phyloP scores from a whole-genome alignment of 2,113 vertebrate genomes.

The Oenanthe oenanthe region DNA sequence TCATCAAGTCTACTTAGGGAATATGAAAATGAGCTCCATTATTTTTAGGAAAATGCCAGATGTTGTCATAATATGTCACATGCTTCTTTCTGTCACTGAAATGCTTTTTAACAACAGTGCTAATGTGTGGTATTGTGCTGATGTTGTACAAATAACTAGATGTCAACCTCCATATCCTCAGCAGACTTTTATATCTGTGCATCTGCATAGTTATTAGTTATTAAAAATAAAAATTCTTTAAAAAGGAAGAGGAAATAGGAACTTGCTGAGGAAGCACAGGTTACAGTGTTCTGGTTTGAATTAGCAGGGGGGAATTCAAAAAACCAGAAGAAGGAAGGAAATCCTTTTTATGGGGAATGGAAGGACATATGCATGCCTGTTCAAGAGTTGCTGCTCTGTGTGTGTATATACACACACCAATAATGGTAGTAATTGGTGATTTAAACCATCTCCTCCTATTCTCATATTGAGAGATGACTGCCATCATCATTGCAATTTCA shows the following conservation, averaged over 20 bases:
- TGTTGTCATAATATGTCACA: slow-evolving; percentile 25
- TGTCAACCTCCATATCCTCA: slow-evolving; percentile 27
- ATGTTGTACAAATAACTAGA: slow-evolving; percentile 48
- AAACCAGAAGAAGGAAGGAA: not conserved
- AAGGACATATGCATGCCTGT: not conserved
- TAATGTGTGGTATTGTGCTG: slow-evolving; percentile 43
- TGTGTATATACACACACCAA: not conserved
- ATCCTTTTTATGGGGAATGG: not conserved
- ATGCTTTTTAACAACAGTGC: slow-evolving; percentile 33
- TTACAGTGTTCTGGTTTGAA: not conserved
- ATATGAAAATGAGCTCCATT: slow-evolving; percentile 19
- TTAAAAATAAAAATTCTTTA: not conserved
- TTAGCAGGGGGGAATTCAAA: not conserved
- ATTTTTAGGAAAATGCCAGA: slow-evolving; percentile 31
- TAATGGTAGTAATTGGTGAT: too few relatives aligned
- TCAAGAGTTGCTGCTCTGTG: not conserved
- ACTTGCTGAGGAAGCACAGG: not conserved
- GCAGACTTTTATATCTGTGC: not conserved
- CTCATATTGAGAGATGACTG: not conserved
- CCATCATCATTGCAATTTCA: not conserved
- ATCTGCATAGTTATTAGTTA: not conserved
- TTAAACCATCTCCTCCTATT: not conserved
- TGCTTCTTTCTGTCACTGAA: not conserved
- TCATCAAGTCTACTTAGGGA: slow-evolving; percentile 5
- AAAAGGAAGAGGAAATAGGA: not conserved